Base-by-base conservation (phyloP, 2,797 vertebrate genomes). In the Aselliscus stoliczkanus region DNA sequence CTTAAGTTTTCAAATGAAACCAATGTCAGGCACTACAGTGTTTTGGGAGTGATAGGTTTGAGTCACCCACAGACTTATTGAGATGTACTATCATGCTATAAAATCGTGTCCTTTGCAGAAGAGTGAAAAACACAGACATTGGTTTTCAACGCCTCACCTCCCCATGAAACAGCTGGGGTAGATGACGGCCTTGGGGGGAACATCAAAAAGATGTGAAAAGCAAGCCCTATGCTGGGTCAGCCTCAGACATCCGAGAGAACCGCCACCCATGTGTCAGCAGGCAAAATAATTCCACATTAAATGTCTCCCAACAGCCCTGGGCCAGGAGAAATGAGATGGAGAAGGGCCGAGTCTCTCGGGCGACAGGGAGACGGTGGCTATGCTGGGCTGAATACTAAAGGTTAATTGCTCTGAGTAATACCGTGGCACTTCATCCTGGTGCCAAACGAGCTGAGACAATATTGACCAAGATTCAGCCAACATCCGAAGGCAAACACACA, bases 381-480 rank as follows among this genome's bases (percentile, higher is more conserved):
- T 6, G 5, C 67, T 0, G 15, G 18, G 25, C 76, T 65, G 94
- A 56, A n/a, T 4, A 76, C 62, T 44, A 64, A 80, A 96, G 93
- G 67, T 90, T 83, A 92, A 80, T 96, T 56, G 52, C 77, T 64
- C 77, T 73, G 64, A 85, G 62, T 81, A 89, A 64, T 79, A 86
- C 18, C 29, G 37, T 52, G 85, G 94, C 73, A 56, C 95, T 93
- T 72, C 85, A 15, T 75, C 60, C 90, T 69, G 42, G 56, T 84
- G 72, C 93, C 95, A 80, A 86, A 67, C 0, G 21, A 72, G 10
- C 79, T 70, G 67, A 76, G 52, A 92, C 83, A 93, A 92, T 79
- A 73, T 96, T 95, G 94, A 94, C 90, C 62, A 15, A 96, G 70
- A 89, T 21, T 91, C 54, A 31, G 0, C 31, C 84, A 80, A 65